Base-by-base conservation (phyloP, 2,888 invertebrate genomes). In the Xanthorhoe designata region DNA sequence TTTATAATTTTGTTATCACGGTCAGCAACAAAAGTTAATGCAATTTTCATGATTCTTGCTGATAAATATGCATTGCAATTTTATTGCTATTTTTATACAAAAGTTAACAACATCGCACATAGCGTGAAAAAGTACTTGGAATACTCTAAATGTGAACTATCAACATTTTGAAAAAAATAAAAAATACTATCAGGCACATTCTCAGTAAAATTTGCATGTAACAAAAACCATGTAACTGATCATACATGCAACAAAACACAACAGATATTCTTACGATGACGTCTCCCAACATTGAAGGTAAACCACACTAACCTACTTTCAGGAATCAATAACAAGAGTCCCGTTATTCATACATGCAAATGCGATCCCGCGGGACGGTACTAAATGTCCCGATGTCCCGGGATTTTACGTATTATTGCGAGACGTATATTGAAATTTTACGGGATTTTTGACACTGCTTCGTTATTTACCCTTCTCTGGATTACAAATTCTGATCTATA, bases 311-410 rank as follows among this genome's bases (percentile, higher is more conserved):
- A 61, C 49, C 61, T 35, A 64, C 51, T 61, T 68, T 17, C 47
- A 17, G 54, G 45, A 68, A 64, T 64, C 64, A 68, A 68, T 64
- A 68, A 45, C 58, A 55, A 49, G 13, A 24, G 52, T 51, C 54
- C 45, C 61, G 66, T 65, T 67, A 70, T 72, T 69, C 68, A 70
- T 71, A 68, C 61, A 73, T 73, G 73, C 70, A 72, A 70, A 71
- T 68, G 63, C 51, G 29, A 7, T 63, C 70, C 70, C 72, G 60
- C 60, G 71, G 72, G 68, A 58, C 73, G 65, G 58, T 59, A 60
- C 69, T 69, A 65, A 60, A 65, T 53, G 61, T 55, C 51, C 42
- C 53, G 61, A 70, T 69, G 49, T 64, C 49, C 54, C 42, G 49
- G 15, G 13, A 32, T 32, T 32, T 13, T 3, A 2, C 38, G 38